Percentiles rank a stretch among this genome's conserved stretches.
phyloP scores from a whole-genome alignment of 2,113 vertebrate species.

The Dolichallabes microphthalmus region DNA sequence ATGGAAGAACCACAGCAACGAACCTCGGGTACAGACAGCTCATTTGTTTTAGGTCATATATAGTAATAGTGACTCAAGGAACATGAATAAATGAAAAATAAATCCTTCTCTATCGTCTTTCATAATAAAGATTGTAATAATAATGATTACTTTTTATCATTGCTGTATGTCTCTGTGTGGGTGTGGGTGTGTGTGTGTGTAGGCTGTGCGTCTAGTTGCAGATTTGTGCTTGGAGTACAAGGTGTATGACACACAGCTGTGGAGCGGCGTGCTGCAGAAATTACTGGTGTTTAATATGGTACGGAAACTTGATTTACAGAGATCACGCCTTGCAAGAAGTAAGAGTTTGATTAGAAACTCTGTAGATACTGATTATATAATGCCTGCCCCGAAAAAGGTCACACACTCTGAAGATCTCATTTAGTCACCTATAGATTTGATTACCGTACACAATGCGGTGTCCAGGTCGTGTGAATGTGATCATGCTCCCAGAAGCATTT shows the following conservation, averaged over 20 bases:
- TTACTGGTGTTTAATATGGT: constrained; percentile 89
- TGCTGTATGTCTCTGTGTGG: background rate
- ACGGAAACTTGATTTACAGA: background rate
- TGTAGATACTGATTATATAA: background rate
- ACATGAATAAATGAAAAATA: background rate
- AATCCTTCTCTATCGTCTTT: background rate
- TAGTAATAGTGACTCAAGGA: background rate
- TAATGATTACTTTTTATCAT: background rate
- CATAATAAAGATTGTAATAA: background rate
- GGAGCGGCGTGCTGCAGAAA: constrained; percentile 91
- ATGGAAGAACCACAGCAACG: constrained; percentile 95
- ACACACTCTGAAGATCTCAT: too few species aligned
- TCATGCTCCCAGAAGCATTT: too few species aligned
- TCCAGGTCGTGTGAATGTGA: too few species aligned
- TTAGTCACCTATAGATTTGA: too few species aligned
- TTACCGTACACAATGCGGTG: too few species aligned
- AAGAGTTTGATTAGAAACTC: background rate
- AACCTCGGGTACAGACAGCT: constrained; percentile 77
- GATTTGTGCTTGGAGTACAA: constrained; percentile 89
- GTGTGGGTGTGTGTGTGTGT: background rate
- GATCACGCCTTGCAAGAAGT: background rate
- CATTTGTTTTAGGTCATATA: background rate
- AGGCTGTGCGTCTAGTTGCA: constrained; percentile 88
- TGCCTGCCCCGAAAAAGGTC: background rate
- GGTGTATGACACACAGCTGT: constrained; percentile 86